Evolutionary conservation across 2,888 invertebrate species (phyloP).

Genomic region (Incurvaria masculella): DNA sequence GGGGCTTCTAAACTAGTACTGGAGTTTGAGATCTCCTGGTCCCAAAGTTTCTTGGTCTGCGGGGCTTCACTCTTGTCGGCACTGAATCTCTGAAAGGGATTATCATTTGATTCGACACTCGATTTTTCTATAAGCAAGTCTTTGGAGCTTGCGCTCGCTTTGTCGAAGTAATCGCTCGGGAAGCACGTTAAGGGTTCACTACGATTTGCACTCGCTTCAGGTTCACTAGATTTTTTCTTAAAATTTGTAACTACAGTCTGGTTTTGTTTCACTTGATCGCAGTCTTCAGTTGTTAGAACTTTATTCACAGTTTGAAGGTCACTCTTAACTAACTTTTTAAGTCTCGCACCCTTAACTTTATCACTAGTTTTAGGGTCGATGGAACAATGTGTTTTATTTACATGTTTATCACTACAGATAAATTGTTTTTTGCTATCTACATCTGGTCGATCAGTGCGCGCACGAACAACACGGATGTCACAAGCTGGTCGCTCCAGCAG

Average conservation of each 20-base stretch:
- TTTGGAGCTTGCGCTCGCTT: constrained; percentile 67
- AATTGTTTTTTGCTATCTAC: constrained; percentile 33
- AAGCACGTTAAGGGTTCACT: constrained; percentile 13
- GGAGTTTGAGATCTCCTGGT: constrained; percentile 57
- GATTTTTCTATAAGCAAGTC: constrained; percentile 63
- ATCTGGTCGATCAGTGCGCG: constrained; percentile 27
- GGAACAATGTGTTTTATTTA: constrained; percentile 25
- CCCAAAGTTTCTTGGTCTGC: constrained; percentile 42
- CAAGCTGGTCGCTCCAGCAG: constrained; percentile 39
- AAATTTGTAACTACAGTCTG: background rate
- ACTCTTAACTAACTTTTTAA: constrained; percentile 39
- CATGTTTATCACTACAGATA: constrained; percentile 33
- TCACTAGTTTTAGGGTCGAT: constrained; percentile 30
- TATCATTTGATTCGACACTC: constrained; percentile 51
- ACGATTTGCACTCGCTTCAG: constrained; percentile 8
- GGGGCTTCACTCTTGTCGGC: constrained; percentile 28
- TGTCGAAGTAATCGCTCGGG: constrained; percentile 52
- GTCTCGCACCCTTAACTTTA: constrained; percentile 41
- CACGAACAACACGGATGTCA: constrained; percentile 41
- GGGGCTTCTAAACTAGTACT: constrained; percentile 58
- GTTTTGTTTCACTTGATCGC: constrained; percentile 21
- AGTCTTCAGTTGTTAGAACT: constrained; percentile 18
- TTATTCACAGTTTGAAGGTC: constrained; percentile 23
- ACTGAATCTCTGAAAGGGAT: constrained; percentile 26
- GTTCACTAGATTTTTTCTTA: constrained; percentile 4